Evolutionary conservation across 2,797 vertebrate species (phyloP), one percentile per base, ranked within the genome.

Genomic region (Xerus rutilus): DNA sequence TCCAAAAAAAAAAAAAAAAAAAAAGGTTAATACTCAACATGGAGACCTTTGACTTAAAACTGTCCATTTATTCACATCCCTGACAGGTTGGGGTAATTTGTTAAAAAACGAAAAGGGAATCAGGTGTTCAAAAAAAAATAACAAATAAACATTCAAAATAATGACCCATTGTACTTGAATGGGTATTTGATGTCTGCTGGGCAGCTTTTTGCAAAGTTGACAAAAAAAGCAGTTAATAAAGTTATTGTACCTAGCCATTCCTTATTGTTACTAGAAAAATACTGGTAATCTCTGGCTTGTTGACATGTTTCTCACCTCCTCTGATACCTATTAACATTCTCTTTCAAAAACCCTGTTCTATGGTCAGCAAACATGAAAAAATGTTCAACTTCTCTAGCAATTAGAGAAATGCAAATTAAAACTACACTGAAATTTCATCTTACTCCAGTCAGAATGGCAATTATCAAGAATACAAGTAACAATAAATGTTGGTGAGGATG

Each of bases 71-170:
- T 79, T 86, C 23, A n/a, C 8, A 65, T 52, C 12, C 59, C 70
- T 86, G 72, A 13, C 32, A 88, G 57, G 21, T 12, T 82, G 76
- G 82, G 47, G n/a, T 57, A 62, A 62, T 73, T 94, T 83, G 72
- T 77, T 15, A 69, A 78, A 83, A 94, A 93, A 89, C 52, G 76
- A 88, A 83, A 78, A 73, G 23, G 73, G 62, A 95, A 96, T 96
- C 89, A 83, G 59, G 35, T 32, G 77, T 88, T 78, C 35, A 39
- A 39, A 39, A 89, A 86, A 90, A 92, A 67, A 54, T 30, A 39
- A 39, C 76, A 96, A 88, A 87, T 49, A 78, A 95, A 83, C 64
- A 93, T 86, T 91, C 43, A 92, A 88, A 96, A 95, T 88, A 94
- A 90, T 21, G 35, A 91, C 30, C 25, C 64, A 54, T 28, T 77